These are phyloP conservation scores for Micromys minutus DNA, from an alignment of 2,113 vertebrate species.

Conservation along the genomic window DNA sequence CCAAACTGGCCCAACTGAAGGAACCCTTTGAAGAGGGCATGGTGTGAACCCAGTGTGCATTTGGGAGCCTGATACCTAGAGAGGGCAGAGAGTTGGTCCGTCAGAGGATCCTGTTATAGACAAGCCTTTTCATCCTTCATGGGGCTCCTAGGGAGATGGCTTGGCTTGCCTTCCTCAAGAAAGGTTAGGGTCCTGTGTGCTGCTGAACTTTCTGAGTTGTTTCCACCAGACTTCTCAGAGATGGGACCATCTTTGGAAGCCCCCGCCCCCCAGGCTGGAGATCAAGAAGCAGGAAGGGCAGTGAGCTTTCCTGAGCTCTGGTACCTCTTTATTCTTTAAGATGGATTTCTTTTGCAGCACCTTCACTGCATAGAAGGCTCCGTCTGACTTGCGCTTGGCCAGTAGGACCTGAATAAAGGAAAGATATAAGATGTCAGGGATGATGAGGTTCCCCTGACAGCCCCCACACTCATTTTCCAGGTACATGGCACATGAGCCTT, in stretches of 20 bases:
- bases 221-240: background rate
- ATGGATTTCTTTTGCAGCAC: slow-evolving; percentile 98
- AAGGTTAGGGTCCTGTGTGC: background rate
- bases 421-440: fast-evolving
- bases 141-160: background rate
- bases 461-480: background rate
- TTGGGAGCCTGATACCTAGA: background rate
- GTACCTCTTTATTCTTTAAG: slow-evolving; percentile 97
- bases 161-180: background rate
- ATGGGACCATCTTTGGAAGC: background rate
- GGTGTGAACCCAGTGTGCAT: background rate
- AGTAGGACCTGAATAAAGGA: slow-evolving; percentile 92
- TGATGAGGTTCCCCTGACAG: background rate
- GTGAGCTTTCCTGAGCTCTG: background rate
- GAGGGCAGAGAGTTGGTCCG: background rate
- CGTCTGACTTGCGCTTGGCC: slow-evolving; percentile 94
- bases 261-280: background rate
- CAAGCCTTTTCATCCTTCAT: background rate
- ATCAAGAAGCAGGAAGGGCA: background rate
- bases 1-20: background rate
- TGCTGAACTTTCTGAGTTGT: background rate
- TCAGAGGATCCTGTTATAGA: background rate
- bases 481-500: background rate
- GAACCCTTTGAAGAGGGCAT: background rate
- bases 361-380: slow-evolving; percentile 96